Evolutionary conservation across 2,113 vertebrate species (phyloP).

Genomic region (Gobius niger): DNA sequence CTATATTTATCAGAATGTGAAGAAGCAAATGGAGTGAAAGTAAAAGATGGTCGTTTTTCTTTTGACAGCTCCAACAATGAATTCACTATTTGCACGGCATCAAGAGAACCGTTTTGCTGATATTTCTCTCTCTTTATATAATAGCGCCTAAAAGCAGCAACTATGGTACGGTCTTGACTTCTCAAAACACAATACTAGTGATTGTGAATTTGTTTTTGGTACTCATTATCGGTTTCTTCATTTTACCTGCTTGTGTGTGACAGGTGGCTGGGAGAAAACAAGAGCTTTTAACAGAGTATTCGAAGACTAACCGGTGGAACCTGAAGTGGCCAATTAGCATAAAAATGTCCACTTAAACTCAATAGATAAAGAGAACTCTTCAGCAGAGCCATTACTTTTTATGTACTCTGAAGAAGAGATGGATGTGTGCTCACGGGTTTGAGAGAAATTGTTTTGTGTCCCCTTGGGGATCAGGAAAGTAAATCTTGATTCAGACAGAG

Average conservation of each 20-base stretch:
- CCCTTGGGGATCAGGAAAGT: conserved; percentile 43
- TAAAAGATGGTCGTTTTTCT: conserved; percentile 25
- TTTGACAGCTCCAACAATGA: not conserved
- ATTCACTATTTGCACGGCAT: conserved; percentile 12
- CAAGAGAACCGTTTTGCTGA: conserved; percentile 30
- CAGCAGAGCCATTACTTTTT: conserved; percentile 17
- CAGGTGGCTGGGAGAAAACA: conserved; percentile 58
- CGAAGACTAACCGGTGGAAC: conserved; percentile 48
- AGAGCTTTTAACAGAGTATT: conserved; percentile 54
- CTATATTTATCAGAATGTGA: too few species aligned
- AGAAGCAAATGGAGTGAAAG: too few species aligned
- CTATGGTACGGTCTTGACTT: conserved; percentile 20
- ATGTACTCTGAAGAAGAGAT: conserved; percentile 36
- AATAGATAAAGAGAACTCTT: conserved; percentile 8
- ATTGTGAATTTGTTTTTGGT: not conserved
- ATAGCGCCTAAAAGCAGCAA: conserved; percentile 17
- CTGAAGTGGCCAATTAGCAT: conserved; percentile 61
- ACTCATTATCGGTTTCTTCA: conserved; percentile 25
- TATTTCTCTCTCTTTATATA: conserved; percentile 32
- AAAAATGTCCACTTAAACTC: conserved; percentile 46
- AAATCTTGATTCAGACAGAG: too few species aligned
- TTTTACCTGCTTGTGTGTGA: conserved; percentile 33
- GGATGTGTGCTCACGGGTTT: conserved; percentile 4
- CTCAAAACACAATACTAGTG: conserved; percentile 28
- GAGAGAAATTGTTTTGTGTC: conserved; percentile 48